phyloP scores from a whole-genome alignment of 1,140 invertebrate genomes.

The Helicoverpa armigera region DNA sequence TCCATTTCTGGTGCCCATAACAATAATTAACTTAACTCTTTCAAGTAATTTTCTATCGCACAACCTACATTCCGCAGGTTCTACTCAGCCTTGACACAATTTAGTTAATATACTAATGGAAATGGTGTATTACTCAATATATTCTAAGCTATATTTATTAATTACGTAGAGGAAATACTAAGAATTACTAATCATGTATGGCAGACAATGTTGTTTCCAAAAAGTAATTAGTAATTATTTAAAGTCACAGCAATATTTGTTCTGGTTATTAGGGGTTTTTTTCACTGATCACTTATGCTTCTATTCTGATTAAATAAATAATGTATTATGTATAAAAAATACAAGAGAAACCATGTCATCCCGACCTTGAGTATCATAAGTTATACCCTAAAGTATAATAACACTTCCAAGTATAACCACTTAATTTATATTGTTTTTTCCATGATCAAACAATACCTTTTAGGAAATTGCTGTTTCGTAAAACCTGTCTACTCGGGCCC shows the following conservation, averaged over 20 bases:
- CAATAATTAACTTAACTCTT: not conserved
- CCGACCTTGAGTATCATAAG: too few relatives aligned
- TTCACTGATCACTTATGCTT: too few relatives aligned
- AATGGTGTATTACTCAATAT: conserved; percentile 12
- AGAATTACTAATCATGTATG: not conserved
- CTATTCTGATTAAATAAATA: too few relatives aligned
- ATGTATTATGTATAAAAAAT: too few relatives aligned
- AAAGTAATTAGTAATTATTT: not conserved
- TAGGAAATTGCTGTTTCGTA: not conserved
- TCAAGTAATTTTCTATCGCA: not conserved
- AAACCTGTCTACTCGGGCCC: not conserved
- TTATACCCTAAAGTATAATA: too few relatives aligned
- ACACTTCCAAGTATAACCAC: too few relatives aligned
- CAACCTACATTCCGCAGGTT: not conserved
- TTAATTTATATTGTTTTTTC: too few relatives aligned
- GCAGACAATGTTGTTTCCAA: not conserved
- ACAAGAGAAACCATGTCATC: not conserved
- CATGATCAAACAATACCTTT: conserved; percentile 1
- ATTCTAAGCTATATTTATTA: conserved; percentile 16
- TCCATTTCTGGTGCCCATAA: too few relatives aligned
- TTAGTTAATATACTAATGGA: conserved; percentile 34
- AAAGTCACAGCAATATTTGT: not conserved
- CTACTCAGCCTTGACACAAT: conserved; percentile 22
- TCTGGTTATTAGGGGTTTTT: too few relatives aligned
- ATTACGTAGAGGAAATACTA: not conserved